phyloP scores from a whole-genome alignment of 2,888 invertebrate species.

The Aphidoletes aphidimyza region DNA sequence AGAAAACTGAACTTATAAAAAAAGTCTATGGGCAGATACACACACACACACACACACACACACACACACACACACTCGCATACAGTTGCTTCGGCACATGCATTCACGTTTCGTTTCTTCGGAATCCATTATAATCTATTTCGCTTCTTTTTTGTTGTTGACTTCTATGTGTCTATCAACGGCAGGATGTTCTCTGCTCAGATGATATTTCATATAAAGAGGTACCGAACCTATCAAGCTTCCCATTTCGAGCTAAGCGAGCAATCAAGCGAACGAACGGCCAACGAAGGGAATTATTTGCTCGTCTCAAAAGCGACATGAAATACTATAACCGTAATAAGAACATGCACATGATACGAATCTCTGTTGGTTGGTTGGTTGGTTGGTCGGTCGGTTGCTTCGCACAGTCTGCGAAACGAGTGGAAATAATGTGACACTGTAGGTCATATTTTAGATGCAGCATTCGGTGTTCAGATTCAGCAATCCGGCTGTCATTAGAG shows the following conservation, averaged over 20 bases:
- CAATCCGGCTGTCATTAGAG: conserved; percentile 31
- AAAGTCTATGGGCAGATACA: neutral
- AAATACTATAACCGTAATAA: conserved; percentile 35
- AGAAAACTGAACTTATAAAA: conserved; percentile 31
- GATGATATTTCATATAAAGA: conserved; percentile 31
- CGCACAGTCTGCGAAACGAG: neutral
- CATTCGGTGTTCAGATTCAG: neutral
- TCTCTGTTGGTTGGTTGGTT: neutral
- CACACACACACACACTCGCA: no score
- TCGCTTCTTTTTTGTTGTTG: neutral
- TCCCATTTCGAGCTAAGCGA: neutral
- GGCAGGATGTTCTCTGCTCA: conserved; percentile 10
- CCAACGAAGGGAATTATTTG: conserved; percentile 30
- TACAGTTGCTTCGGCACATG: neutral
- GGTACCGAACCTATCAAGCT: neutral
- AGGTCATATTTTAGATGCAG: conserved; percentile 49
- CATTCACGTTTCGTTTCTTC: neutral
- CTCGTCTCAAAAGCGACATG: conserved; percentile 36
- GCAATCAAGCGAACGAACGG: neutral
- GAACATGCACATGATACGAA: conserved; percentile 43
- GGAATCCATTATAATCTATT: conserved; percentile 44
- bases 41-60: no score
- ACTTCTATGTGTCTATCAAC: neutral
- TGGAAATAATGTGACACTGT: conserved; percentile 29
- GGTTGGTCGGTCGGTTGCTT: neutral